Percentiles rank a stretch among this genome's conserved stretches.
Conservation (phyloP, 2,113 vertebrate genomes). For the Corythornis vintsioides region DNA sequence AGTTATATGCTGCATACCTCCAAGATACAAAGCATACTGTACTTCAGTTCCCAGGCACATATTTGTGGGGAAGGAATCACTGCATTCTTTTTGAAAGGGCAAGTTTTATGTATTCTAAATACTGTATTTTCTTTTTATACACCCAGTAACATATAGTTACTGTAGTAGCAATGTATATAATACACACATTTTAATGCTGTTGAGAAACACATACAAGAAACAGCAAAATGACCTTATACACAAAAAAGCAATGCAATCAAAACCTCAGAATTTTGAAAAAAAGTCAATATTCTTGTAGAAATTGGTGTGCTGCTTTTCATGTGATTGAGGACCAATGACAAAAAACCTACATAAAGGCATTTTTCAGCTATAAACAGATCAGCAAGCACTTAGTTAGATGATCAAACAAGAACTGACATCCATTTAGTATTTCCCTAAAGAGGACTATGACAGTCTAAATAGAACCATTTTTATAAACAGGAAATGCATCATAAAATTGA, state of each 20-base stretch:
- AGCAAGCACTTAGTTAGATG: background rate
- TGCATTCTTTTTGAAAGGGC: background rate
- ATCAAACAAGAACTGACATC: background rate
- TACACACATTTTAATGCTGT: background rate
- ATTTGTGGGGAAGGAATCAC: background rate
- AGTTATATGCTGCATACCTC: background rate
- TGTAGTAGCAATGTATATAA: background rate
- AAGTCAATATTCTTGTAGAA: background rate
- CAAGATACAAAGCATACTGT: background rate
- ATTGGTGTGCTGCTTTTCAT: background rate
- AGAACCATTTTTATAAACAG: background rate
- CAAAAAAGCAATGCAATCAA: background rate
- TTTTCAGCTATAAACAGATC: background rate
- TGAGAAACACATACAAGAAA: background rate
- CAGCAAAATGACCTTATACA: background rate
- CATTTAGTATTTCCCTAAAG: background rate
- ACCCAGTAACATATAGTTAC: background rate
- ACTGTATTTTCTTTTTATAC: background rate
- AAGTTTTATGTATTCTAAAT: background rate
- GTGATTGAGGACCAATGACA: background rate
- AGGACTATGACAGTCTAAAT: background rate
- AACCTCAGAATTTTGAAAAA: background rate
- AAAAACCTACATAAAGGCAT: background rate
- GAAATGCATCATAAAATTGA: background rate
- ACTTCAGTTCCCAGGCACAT: background rate